Base-by-base conservation (phyloP, 64 coral and sea anemone genomes). In the Stichodactyla helianthus region DNA sequence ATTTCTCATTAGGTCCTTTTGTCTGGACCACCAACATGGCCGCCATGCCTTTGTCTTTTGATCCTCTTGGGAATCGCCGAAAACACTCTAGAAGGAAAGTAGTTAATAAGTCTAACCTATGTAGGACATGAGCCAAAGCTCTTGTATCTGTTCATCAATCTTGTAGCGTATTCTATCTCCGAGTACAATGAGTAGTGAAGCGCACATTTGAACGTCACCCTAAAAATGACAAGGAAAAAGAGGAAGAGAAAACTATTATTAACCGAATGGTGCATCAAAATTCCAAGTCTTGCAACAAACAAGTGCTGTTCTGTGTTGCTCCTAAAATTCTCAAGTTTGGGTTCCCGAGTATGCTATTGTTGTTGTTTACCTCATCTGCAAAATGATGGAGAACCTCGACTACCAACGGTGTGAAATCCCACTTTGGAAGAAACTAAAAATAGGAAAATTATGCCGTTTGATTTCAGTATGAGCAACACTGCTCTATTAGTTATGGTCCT, bases 121-220 rank as follows among this genome's bases (percentile, higher is more conserved):
- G 59, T 99, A 99, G 2, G 97, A 93, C 26, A 95, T 79, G 12
- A 99, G 76, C 97, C 97, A 99, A 17, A 95, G 93, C 55, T 99
- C 97, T 55, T 92, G 97, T 4, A 74, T 94, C 86, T 90, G 83
- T 77, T 99, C 93, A 28, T 99, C 91, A 10, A 99, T 95, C 86
- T 88, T 87, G 50, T 62, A 51, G 61, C 93, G 87, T 76, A 99
- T 99, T 78, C 94, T 99, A 58, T 99, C 97, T 25, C 97, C 97
- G 84, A 99, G 97, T n/a, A 99, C 97, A 59, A 99, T 93, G 11
- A 99, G 84, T 4, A 89, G 84, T 63, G 90, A 99, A 0, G 88
- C 93, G 77, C 93, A 95, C 97, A 99, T 99, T 55, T 99, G 97
- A 26, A 99, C 89, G 65, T 99, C 97, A 77, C 91, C 97, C 97